Percentiles rank a stretch among this genome's conserved stretches.
Conservation (phyloP, 2,113 vertebrate species). For the Pitta sordida region DNA sequence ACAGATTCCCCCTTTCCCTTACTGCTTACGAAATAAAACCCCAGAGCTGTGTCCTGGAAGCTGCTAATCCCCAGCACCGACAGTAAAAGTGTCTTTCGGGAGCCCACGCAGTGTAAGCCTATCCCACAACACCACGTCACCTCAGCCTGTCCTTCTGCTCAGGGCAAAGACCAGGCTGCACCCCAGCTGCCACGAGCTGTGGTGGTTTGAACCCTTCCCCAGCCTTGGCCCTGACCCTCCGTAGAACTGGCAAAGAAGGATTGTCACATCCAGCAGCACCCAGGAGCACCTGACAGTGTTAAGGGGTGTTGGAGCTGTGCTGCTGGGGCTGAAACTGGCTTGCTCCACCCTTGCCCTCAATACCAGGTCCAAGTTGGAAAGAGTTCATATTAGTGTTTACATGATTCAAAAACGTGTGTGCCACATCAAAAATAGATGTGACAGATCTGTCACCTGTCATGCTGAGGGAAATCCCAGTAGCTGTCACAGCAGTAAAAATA, state of each 20-base stretch:
- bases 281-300: background rate
- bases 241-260: rapidly evolving
- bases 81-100: background rate
- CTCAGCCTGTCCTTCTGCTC: background rate
- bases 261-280: rapidly evolving
- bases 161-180: background rate
- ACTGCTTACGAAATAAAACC: rapidly evolving
- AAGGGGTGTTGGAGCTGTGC: background rate
- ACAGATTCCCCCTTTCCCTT: background rate
- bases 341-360: background rate
- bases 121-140: rapidly evolving
- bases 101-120: rapidly evolving
- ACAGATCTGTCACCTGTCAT: background rate
- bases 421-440: background rate
- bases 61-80: rapidly evolving
- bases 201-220: background rate
- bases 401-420: background rate
- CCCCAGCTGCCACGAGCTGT: rapidly evolving
- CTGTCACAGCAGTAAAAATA: background rate
- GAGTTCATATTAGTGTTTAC: background rate
- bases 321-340: background rate
- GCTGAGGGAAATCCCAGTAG: background rate
- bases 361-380: background rate
- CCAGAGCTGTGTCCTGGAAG: background rate
- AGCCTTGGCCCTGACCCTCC: rapidly evolving